Evolutionary conservation across 2,888 invertebrate genomes (phyloP).

Genomic region (Tenthredo amoena): DNA sequence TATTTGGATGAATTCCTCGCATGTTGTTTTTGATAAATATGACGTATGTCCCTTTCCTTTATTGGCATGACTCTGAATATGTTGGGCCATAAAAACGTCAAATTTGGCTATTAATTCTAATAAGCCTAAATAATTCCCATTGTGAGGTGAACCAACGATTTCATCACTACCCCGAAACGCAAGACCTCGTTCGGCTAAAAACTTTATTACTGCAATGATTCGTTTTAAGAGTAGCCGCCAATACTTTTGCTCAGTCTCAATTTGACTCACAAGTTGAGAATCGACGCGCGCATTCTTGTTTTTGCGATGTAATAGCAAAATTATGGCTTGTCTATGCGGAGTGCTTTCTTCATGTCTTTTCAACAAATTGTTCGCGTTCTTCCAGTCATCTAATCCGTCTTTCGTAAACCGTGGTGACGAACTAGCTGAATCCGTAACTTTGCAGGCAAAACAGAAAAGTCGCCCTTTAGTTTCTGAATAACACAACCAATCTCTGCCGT

Average conservation of each 20-base stretch:
- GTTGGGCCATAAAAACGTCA: constrained; percentile 40
- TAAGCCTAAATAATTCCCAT: constrained; percentile 49
- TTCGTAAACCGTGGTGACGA: constrained; percentile 53
- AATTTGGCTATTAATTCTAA: constrained; percentile 46
- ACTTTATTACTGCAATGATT: constrained; percentile 53
- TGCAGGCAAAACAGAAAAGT: constrained; percentile 54
- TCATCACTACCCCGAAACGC: constrained; percentile 53
- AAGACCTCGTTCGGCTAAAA: constrained; percentile 54
- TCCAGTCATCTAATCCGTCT: constrained; percentile 53
- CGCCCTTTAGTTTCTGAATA: constrained; percentile 49
- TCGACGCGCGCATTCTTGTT: constrained; percentile 55
- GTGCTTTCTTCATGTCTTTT: constrained; percentile 51
- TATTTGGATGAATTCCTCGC: constrained; percentile 41
- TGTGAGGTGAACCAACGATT: constrained; percentile 51
- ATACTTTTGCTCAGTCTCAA: constrained; percentile 52
- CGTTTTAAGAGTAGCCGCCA: constrained; percentile 52
- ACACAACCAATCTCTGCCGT: constrained; percentile 53
- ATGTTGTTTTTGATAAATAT: constrained; percentile 43
- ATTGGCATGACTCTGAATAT: constrained; percentile 36
- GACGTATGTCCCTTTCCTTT: constrained; percentile 43
- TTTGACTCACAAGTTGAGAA: constrained; percentile 40
- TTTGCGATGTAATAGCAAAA: constrained; percentile 51
- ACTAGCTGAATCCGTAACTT: constrained; percentile 38
- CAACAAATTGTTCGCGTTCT: constrained; percentile 39
- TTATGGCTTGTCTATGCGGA: constrained; percentile 54